Percentiles rank a stretch among this genome's conserved stretches.
phyloP scores from a whole-genome alignment of 2,113 vertebrate genomes.

The Peucedramus taeniatus region DNA sequence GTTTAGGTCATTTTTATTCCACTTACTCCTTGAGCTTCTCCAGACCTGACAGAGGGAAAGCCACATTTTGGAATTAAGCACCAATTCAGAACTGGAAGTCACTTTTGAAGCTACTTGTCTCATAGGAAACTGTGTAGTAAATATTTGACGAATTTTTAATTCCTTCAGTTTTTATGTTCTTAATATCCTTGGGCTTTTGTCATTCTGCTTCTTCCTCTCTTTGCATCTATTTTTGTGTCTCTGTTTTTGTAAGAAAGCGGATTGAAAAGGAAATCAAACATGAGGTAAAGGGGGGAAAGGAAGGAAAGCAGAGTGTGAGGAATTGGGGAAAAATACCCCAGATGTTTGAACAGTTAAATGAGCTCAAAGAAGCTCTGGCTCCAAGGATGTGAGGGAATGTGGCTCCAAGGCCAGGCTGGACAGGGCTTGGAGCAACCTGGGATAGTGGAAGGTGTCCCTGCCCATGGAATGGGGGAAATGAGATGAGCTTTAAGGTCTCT shows the following conservation, averaged over 20 bases:
- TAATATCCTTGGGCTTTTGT: not conserved
- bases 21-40: not conserved
- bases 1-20: not conserved
- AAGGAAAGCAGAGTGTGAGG: not conserved
- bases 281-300: not conserved
- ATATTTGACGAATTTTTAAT: not conserved
- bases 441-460: not conserved
- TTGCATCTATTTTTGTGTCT: not conserved
- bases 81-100: not conserved
- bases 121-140: not conserved
- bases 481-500: not conserved
- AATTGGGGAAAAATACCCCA: fast-evolving
- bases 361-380: not conserved
- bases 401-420: not conserved
- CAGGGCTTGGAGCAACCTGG: not conserved
- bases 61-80: not conserved
- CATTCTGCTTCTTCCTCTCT: not conserved
- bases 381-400: not conserved
- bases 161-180: not conserved
- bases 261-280: not conserved
- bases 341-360: not conserved
- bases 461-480: not conserved
- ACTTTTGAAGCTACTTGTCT: not conserved
- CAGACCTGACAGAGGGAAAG: not conserved
- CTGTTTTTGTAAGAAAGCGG: not conserved